Evolutionary conservation across 2,888 invertebrate genomes (phyloP), one percentile per base, ranked within the genome.

Genomic region (Tholera decimalis): DNA sequence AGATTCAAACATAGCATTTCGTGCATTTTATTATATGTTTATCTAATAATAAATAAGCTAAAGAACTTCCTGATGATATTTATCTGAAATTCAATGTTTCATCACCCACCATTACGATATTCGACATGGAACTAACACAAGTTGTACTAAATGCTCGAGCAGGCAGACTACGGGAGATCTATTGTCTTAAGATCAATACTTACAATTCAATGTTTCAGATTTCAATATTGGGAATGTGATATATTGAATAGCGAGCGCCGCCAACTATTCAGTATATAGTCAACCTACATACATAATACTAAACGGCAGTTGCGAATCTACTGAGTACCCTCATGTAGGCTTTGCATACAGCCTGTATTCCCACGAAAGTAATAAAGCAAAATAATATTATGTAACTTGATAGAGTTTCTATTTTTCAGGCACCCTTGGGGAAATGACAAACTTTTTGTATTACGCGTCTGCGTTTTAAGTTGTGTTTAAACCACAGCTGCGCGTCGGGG

Each of bases 381-480:
- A 62, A 62, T 55, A 73, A 74, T 72, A 82, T 78, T 79, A 70
- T 53, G 68, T 65, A 81, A 80, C 80, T 82, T 73, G 79, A 70
- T 74, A 50, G 46, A 78, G 71, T 77, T 77, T 44, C 61, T 67
- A 70, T 81, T 80, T 80, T 80, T 77, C 76, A 82, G 76, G 64
- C 65, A 83, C 83, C 79, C 83, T 64, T 43, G 79, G 62, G 82
- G 83, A 77, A 83, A 75, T 75, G 70, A 75, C 78, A 77, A 89
- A 91, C 89, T 91, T 90, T 90, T 88, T 88, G 85, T 88, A 86
- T 85, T 85, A 89, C 80, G 81, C 79, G 79, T 82, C 81, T 84
- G 79, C 77, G 82, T 84, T 89, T 88, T 83, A 89, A 91, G 87
- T 89, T 88, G 85, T 79, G 85, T 85, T 86, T 87, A 81, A 88